These are phyloP conservation scores for Lepidostoma basale DNA, from an alignment of 1,140 invertebrate species.

Conservation along the genomic window DNA sequence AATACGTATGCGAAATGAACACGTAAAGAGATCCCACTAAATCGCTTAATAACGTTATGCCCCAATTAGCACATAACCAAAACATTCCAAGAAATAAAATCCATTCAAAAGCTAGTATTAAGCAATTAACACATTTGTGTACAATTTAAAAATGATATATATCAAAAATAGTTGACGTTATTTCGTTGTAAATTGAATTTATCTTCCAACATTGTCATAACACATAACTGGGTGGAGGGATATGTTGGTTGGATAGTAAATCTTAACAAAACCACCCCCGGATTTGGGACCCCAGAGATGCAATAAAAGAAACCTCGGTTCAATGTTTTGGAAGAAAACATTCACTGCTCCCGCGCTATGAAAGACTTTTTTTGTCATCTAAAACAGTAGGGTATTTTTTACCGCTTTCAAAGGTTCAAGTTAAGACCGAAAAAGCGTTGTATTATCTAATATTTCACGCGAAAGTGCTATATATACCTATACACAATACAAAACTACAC, in stretches of 20 bases:
- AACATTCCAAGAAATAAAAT: too few relatives aligned
- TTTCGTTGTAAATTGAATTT: not conserved
- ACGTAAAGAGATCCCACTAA: too few relatives aligned
- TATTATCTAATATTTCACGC: not conserved
- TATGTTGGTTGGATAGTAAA: not conserved
- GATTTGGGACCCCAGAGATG: not conserved
- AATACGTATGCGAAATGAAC: too few relatives aligned
- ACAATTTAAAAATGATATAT: too few relatives aligned
- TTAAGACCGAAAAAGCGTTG: too few relatives aligned
- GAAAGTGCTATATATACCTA: not conserved
- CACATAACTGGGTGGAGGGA: not conserved
- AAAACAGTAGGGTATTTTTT: not conserved
- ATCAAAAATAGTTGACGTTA: too few relatives aligned
- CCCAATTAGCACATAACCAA: too few relatives aligned
- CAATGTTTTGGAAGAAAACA: constrained; percentile 14
- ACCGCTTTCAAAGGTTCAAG: not conserved
- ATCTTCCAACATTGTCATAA: not conserved
- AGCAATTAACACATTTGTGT: too few relatives aligned
- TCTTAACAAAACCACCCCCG: not conserved
- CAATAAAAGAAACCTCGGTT: not conserved
- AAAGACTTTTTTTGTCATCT: not conserved
- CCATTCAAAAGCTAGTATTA: too few relatives aligned
- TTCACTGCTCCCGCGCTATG: not conserved
- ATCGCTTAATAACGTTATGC: too few relatives aligned
- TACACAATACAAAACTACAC: not conserved